Conservation (phyloP, 2,888 invertebrate species). For the Dione juno region DNA sequence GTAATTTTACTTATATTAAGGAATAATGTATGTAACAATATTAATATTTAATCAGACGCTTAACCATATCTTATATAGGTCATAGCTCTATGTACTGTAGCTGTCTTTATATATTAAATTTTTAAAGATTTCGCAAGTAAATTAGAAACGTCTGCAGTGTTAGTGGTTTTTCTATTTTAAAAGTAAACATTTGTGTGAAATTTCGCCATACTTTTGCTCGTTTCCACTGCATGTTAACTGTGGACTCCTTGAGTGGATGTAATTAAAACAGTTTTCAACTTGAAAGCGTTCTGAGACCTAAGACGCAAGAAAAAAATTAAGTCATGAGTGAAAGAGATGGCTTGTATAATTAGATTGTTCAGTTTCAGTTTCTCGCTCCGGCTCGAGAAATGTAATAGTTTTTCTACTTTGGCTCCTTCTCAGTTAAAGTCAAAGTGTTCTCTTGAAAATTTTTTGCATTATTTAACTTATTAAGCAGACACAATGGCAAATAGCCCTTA, state of each 20-base stretch:
- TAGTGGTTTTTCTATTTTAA: constrained; percentile 34
- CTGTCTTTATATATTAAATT: constrained; percentile 24
- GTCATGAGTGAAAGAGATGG: constrained; percentile 62
- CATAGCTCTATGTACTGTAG: constrained; percentile 17
- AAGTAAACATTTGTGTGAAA: constrained; percentile 55
- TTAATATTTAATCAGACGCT: too few species aligned
- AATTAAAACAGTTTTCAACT: constrained; percentile 71
- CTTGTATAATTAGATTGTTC: constrained; percentile 76
- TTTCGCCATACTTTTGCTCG: constrained; percentile 53
- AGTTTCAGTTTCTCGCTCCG: constrained; percentile 59
- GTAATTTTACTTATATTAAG: too few species aligned
- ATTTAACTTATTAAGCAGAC: constrained; percentile 34
- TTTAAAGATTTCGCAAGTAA: constrained; percentile 15
- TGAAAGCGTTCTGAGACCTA: constrained; percentile 53
- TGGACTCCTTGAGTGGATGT: constrained; percentile 62
- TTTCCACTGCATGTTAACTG: constrained; percentile 67
- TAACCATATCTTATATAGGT: too few species aligned
- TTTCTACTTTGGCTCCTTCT: constrained; percentile 34
- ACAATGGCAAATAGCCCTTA: constrained; percentile 18
- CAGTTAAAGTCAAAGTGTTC: constrained; percentile 42
- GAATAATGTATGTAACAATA: too few species aligned
- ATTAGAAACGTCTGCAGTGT: constrained; percentile 28
- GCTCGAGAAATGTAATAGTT: constrained; percentile 57
- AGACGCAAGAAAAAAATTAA: constrained; percentile 53
- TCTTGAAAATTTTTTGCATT: constrained; percentile 37